Percentiles rank a stretch among this genome's conserved stretches.
Conservation (phyloP, 2,888 invertebrate genomes). For the Hofmannophila pseudospretella region DNA sequence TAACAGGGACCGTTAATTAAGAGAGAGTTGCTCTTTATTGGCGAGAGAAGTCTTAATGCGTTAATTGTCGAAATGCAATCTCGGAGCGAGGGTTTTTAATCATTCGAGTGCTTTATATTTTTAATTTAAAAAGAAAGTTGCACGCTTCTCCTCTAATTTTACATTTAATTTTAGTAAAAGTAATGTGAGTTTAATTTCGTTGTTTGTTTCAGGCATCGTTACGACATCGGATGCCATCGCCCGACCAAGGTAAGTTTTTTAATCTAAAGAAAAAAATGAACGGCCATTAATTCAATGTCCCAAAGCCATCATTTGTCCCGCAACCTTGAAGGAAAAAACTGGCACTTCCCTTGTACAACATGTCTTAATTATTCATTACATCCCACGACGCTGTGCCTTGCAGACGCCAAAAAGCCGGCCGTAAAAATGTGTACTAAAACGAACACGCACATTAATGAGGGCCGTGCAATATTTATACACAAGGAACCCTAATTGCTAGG, state of each 20-base stretch:
- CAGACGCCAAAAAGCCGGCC: constrained; percentile 56
- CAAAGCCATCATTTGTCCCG: constrained; percentile 25
- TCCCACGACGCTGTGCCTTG: constrained; percentile 47
- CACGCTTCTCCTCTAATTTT: constrained; percentile 7
- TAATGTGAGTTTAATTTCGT: constrained; percentile 10
- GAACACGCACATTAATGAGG: constrained; percentile 76
- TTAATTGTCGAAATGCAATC: constrained; percentile 78
- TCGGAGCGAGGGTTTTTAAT: constrained; percentile 65
- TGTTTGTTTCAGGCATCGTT: constrained; percentile 66
- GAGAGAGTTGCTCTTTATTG: constrained; percentile 73
- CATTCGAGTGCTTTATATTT: constrained; percentile 68
- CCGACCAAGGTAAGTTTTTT: constrained; percentile 61
- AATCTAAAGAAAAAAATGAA: constrained; percentile 14
- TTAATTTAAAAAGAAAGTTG: constrained; percentile 42
- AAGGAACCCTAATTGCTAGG: constrained; percentile 77
- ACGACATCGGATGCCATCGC: constrained; percentile 62
- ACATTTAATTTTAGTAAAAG: constrained; percentile 11
- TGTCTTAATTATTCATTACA: constrained; percentile 74
- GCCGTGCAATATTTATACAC: constrained; percentile 77
- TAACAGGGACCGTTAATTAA: constrained; percentile 75
- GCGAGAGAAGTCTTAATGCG: constrained; percentile 72
- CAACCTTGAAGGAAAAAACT: constrained; percentile 33
- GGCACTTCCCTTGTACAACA: constrained; percentile 52
- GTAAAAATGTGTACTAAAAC: constrained; percentile 73
- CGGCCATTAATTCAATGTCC: constrained; percentile 10